These are phyloP conservation scores for Trichoplusia ni DNA, from an alignment of 1,140 invertebrate species.

Conservation along the genomic window DNA sequence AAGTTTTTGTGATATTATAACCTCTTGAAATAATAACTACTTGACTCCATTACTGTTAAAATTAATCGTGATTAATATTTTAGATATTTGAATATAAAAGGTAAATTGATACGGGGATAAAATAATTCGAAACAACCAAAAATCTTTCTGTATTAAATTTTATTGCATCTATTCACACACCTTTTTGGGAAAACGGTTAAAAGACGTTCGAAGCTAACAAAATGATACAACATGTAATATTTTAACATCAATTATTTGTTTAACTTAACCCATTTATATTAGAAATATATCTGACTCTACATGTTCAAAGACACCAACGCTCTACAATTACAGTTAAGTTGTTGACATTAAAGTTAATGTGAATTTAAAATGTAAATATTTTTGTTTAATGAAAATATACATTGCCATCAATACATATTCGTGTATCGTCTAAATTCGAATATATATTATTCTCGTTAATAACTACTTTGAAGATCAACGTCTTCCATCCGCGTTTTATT, in stretches of 20 bases:
- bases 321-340: slow-evolving; percentile 4
- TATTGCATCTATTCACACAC: slow-evolving; percentile 80
- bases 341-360: slow-evolving; percentile 4
- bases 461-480: slow-evolving; percentile 42
- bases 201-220: slow-evolving; percentile 68
- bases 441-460: slow-evolving; percentile 43
- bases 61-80: too few species aligned
- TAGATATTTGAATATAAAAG: too few species aligned
- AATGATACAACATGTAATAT: slow-evolving; percentile 41
- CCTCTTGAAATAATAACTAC: background rate
- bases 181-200: slow-evolving; percentile 64
- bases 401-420: slow-evolving; percentile 9
- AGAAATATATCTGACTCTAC: slow-evolving; percentile 3
- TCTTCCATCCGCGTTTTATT: slow-evolving; percentile 55
- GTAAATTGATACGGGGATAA: background rate
- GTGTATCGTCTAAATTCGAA: slow-evolving; percentile 20
- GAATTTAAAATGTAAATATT: slow-evolving; percentile 3
- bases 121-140: slow-evolving; percentile 41
- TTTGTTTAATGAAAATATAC: slow-evolving; percentile 19
- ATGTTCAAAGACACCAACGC: slow-evolving; percentile 2
- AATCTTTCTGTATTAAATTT: slow-evolving; percentile 79
- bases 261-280: slow-evolving; percentile 16
- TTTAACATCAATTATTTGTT: slow-evolving; percentile 28
- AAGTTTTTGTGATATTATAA: background rate
- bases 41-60: background rate